Conservation (phyloP, 2,888 invertebrate genomes). For the Copidosoma aretas region DNA sequence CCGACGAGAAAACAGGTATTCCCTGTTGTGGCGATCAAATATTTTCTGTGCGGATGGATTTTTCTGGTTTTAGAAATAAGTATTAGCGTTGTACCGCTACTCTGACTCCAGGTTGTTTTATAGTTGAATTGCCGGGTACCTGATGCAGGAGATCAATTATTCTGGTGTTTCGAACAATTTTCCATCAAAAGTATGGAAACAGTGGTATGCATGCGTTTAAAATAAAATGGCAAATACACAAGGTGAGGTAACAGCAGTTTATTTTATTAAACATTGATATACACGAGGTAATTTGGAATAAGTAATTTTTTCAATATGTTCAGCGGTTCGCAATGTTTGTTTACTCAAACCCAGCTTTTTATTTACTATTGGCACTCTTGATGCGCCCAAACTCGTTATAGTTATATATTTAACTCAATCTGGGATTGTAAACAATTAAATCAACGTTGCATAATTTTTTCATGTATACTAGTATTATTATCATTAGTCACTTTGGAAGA, state of each 20-base stretch:
- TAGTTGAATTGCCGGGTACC: too few species aligned
- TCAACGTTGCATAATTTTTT: conserved; percentile 18
- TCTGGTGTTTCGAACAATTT: too few species aligned
- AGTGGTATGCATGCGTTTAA: background rate
- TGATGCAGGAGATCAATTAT: too few species aligned
- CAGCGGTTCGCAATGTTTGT: conserved; percentile 23
- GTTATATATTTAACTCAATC: conserved; percentile 19
- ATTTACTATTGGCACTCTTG: conserved; percentile 10
- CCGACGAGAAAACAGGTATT: conserved; percentile 25
- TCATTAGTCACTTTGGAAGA: conserved; percentile 51
- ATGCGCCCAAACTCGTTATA: conserved; percentile 6
- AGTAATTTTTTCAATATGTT: conserved; percentile 49
- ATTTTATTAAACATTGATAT: conserved; percentile 63
- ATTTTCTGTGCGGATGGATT: background rate
- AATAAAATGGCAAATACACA: conserved; percentile 9
- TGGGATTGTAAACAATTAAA: conserved; percentile 16
- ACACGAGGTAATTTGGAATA: conserved; percentile 56
- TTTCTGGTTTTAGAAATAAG: too few species aligned
- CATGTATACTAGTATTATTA: conserved; percentile 5
- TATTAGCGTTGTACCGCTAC: too few species aligned
- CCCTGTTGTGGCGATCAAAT: conserved; percentile 5
- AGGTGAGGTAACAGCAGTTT: conserved; percentile 57
- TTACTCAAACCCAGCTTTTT: conserved; percentile 20
- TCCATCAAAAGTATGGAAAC: too few species aligned
- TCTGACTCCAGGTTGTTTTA: too few species aligned